phyloP scores from a whole-genome alignment of 2,113 vertebrate species.

The Nematolebias whitei region DNA sequence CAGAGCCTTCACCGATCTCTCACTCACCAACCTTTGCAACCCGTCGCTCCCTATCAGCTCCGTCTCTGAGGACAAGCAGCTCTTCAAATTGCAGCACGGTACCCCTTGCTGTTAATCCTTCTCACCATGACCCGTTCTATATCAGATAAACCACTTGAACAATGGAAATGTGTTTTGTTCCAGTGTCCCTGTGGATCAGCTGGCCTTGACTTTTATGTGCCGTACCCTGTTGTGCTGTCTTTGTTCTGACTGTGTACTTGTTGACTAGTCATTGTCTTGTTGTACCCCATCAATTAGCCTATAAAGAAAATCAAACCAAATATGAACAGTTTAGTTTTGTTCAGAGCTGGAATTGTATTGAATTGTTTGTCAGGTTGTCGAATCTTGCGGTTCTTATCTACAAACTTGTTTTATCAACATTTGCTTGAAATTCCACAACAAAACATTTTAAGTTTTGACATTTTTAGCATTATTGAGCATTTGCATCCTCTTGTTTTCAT shows the following conservation, averaged over 20 bases:
- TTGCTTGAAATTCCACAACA: not conserved
- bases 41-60: constrained; percentile 78
- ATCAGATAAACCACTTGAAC: constrained; percentile 26
- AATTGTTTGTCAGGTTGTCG: no score
- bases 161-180: constrained; percentile 11
- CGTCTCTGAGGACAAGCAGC: constrained; percentile 58
- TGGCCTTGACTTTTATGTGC: constrained; percentile 7
- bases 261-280: constrained; percentile 13
- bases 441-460: no score
- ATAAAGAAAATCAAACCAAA: not conserved
- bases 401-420: constrained; percentile 10
- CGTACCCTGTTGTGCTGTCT: not conserved
- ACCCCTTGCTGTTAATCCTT: constrained; percentile 49
- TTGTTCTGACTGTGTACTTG: not conserved
- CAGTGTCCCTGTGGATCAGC: constrained; percentile 5
- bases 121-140: constrained; percentile 18
- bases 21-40: constrained; percentile 84
- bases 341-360: not conserved
- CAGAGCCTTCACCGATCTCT: constrained; percentile 58
- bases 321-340: not conserved
- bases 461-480: constrained; percentile 10
- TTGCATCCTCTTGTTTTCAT: constrained; percentile 27
- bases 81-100: constrained; percentile 78
- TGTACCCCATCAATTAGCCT: no score
- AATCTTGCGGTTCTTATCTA: not conserved